Evolutionary conservation across 2,113 vertebrate species (phyloP).

Genomic region (Cyprinodon variegatus): DNA sequence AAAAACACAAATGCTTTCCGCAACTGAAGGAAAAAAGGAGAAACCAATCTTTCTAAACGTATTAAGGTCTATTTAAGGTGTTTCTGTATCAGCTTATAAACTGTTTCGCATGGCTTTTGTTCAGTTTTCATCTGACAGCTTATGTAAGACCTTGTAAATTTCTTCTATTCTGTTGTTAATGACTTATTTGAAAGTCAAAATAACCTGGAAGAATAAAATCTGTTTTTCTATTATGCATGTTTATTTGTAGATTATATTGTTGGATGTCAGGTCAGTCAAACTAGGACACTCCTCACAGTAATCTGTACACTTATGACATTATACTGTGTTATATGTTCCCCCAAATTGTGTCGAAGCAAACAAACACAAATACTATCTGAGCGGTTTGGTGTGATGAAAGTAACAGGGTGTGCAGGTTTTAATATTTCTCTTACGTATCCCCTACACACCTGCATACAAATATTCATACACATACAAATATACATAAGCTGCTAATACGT

Average conservation of each 20-base stretch:
- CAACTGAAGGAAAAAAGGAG: too few relatives aligned
- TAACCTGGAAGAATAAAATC: background rate
- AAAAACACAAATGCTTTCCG: too few relatives aligned
- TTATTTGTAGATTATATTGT: background rate
- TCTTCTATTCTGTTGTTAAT: background rate
- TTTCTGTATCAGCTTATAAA: too few relatives aligned
- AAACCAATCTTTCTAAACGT: too few relatives aligned
- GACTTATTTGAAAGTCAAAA: background rate
- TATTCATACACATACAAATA: slow-evolving; percentile 4
- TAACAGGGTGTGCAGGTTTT: slow-evolving; percentile 29
- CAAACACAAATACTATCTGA: slow-evolving; percentile 23
- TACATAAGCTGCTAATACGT: background rate
- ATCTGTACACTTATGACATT: slow-evolving; percentile 21
- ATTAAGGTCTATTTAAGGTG: too few relatives aligned
- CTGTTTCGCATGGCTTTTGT: background rate
- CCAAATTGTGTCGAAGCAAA: background rate
- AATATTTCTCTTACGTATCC: background rate
- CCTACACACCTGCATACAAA: background rate
- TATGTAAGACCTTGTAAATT: background rate
- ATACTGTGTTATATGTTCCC: slow-evolving; percentile 20
- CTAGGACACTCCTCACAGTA: slow-evolving; percentile 32
- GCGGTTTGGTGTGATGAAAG: slow-evolving; percentile 27
- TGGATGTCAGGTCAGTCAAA: slow-evolving; percentile 14
- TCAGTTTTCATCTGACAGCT: background rate
- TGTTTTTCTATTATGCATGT: background rate